A percentile compares a stretch with the other conserved stretches of the same genome.
Conservation (phyloP, 2,888 invertebrate genomes). For the Griposia aprilina region DNA sequence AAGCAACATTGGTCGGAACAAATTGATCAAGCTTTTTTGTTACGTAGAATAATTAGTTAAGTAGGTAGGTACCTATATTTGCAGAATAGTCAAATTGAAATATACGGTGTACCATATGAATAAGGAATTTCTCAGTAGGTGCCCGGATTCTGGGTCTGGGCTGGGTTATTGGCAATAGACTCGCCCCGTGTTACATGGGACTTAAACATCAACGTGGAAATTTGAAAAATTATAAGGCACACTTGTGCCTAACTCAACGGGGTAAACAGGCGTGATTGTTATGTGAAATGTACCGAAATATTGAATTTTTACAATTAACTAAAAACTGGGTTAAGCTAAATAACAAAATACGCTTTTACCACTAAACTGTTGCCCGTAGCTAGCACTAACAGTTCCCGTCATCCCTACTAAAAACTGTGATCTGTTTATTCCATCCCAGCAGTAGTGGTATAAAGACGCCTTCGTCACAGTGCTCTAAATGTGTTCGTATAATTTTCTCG, state of each 20-base stretch:
- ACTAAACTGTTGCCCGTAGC: background rate
- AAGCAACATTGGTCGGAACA: background rate
- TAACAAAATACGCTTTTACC: background rate
- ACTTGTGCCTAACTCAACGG: background rate
- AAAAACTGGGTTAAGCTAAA: background rate
- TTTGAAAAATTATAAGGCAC: background rate
- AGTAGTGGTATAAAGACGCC: slow-evolving; percentile 46
- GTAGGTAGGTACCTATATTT: background rate
- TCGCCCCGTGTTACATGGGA: background rate
- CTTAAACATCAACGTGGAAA: background rate
- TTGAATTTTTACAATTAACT: too few relatives aligned
- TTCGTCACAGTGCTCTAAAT: slow-evolving; percentile 67
- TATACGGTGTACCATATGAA: background rate
- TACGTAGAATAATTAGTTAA: background rate
- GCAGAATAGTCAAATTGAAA: background rate
- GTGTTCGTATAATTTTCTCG: slow-evolving; percentile 74
- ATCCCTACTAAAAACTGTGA: slow-evolving; percentile 24
- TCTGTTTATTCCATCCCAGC: slow-evolving; percentile 28
- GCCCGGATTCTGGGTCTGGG: background rate
- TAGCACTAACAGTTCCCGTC: background rate
- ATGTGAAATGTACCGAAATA: background rate
- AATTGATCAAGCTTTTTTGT: background rate
- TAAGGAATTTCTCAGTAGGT: background rate
- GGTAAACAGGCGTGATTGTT: too few relatives aligned
- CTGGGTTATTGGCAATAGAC: background rate